Base-by-base conservation (phyloP, 2,888 invertebrate genomes). In the Acronicta aceris region DNA sequence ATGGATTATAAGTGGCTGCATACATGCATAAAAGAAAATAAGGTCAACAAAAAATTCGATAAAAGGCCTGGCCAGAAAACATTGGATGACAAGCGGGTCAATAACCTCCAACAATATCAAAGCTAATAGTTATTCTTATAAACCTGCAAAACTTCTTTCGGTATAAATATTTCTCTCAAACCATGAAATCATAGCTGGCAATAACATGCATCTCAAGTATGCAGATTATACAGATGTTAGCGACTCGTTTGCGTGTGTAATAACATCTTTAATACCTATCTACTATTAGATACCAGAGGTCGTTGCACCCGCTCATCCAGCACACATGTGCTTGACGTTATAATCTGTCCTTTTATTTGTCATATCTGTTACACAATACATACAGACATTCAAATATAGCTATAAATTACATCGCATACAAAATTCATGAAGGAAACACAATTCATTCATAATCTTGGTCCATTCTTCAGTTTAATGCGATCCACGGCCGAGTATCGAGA, bases 401-500 rank as follows among this genome's bases (percentile, higher is more conserved):
- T 46, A 77, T 71, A 63, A 64, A 79, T 74, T 57, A 65, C 53
- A 65, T 63, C 40, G 54, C 65, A 73, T 74, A 72, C 74, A 73
- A 77, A 65, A 75, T 81, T 74, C 76, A 75, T 71, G 73, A 78
- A 76, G 68, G 66, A 71, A 68, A 53, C 27, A 71, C 74, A 66
- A 75, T 64, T 81, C 84, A 86, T 88, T 88, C 85, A 86, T 81
- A 77, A 78, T 79, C 75, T 78, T 65, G 64, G 58, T 50, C 65
- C 75, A 78, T 82, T 78, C 78, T 80, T 79, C 73, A 76, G 67
- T 71, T 76, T 78, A 81, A 82, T 78, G 77, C 79, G 76, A 76
- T 69, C 69, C 65, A 69, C 65, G 64, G 53, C 46, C 15, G n/a
- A 53, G 55, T 51, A 61, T 66, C 63, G 61, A 62, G 71, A 78